Evolutionary conservation across 1,140 invertebrate species (phyloP), one percentile per base, ranked within the genome.

Genomic region (Babylonia areolata): DNA sequence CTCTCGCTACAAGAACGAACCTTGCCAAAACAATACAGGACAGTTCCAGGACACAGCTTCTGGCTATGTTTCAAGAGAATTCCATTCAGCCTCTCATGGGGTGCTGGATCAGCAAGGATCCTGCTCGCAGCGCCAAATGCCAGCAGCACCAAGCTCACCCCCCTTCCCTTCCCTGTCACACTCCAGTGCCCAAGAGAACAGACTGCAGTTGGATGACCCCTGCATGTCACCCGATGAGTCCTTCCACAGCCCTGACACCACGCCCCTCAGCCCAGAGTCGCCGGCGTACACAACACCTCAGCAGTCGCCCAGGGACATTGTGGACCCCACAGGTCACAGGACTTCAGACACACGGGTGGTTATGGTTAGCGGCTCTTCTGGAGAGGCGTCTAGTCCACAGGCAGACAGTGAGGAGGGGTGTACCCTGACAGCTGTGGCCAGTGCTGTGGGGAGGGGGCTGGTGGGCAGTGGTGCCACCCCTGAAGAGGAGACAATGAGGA

Each of bases 271-370:
- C 85, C 86, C 85, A 31, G 85, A 87, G 73, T 89, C 89, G 0
- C 89, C 89, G n/a, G 80, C 85, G 35, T 91, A 90, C 79, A 86
- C 58, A 84, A 92, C 92, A 17, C 92, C 92, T 37, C 87, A 89
- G 64, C 91, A 91, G 75, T 92, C 91, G 51, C 92, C 90, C 46
- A 88, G 88, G 77, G 42, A 31, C 28, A 15, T 33, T 5, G 28
- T 15, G 15, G 75, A 78, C 35, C 20, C 15, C 75, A 33, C 40
- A 12, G 75, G 28, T 12, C 12, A 5, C 28, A 5, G 58, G 23
- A 23, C 28, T 12, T n/a, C 58, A 23, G 58, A n/a, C 58, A 64
- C 58, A 23, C 9, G 3, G 28, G 9, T 64, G 58, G 3, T 28
- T 6, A 64, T 20, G 58, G 6, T 64, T 12, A 64, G 12, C 58